Conservation (phyloP, 2,113 vertebrate genomes). For the Eudyptes chrysolophus region DNA sequence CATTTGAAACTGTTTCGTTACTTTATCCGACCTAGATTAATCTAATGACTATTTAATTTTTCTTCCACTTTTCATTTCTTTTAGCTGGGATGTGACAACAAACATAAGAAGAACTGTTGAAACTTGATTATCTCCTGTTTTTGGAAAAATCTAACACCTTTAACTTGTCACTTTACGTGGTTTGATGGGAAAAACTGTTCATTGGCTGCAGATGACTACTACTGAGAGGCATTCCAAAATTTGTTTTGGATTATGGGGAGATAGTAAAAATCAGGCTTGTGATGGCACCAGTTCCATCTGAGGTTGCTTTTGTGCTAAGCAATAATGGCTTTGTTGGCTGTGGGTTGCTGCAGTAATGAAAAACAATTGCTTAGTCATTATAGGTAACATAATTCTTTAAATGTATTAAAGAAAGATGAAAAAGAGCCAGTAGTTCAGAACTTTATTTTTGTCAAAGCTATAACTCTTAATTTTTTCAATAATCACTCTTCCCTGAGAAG, state of each 20-base stretch:
- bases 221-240: not conserved
- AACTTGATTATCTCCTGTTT: not conserved
- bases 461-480: not conserved
- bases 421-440: not conserved
- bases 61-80: slow-evolving; percentile 30
- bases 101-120: slow-evolving; percentile 29
- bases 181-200: not conserved
- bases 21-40: not conserved
- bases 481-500: not conserved
- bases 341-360: not conserved
- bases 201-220: not conserved
- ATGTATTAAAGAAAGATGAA: not conserved
- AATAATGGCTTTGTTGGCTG: not conserved
- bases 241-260: not conserved
- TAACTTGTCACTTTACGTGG: not conserved
- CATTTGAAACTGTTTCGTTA: not conserved
- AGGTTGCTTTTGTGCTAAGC: not conserved
- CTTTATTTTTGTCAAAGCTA: not conserved
- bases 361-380: not conserved
- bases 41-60: not conserved
- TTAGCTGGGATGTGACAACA: slow-evolving; percentile 41
- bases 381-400: not conserved
- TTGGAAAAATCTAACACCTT: not conserved
- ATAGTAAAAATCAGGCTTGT: not conserved
- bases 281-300: not conserved